Evolutionary conservation across 1,140 invertebrate species (phyloP), one percentile per base, ranked within the genome.

Genomic region (Meloidogyne hapla): DNA sequence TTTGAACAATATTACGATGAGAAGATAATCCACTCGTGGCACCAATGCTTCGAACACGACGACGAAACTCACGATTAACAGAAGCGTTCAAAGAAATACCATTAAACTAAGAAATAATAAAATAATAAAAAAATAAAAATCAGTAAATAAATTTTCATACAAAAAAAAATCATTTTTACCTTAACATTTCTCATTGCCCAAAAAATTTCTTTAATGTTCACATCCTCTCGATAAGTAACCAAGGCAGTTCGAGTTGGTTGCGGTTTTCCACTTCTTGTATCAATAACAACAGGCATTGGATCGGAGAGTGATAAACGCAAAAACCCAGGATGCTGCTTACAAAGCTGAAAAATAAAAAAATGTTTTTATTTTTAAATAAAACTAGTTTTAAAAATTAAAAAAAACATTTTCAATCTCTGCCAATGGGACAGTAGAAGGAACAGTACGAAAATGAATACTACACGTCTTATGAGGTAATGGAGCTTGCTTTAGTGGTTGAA

Each of bases 121-220:
- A 62, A 5, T 56, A 42, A 10, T 40, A 21, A 33, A n/a, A 18
- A 45, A 12, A 48, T 26, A 2, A 33, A 33, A 33, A 2, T 6
- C 28, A 33, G n/a, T n/a, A n/a, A n/a, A n/a, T n/a, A n/a, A n/a
- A n/a, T n/a, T n/a, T 5, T 45, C 8, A 18, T 4, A 40, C 66
- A 9, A 23, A 38, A 62, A 18, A 23, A 18, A 25, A 66, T 87
- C 5, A 13, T 45, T 15, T 88, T 89, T 88, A 94, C 92, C 82
- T 94, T 89, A 77, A 96, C 94, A 83, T 95, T 97, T 85, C 98
- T 98, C 12, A 99, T 90, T 88, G 94, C 95, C 95, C 95, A 99
- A 88, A 96, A 99, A 76, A 99, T 98, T 88, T 99, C 95, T 88
- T 98, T 98, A 77, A 99, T 98, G 87, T 98, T 98, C 9, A 98